Conservation (phyloP, 2,888 invertebrate species). For the Gymnocheta viridis region DNA sequence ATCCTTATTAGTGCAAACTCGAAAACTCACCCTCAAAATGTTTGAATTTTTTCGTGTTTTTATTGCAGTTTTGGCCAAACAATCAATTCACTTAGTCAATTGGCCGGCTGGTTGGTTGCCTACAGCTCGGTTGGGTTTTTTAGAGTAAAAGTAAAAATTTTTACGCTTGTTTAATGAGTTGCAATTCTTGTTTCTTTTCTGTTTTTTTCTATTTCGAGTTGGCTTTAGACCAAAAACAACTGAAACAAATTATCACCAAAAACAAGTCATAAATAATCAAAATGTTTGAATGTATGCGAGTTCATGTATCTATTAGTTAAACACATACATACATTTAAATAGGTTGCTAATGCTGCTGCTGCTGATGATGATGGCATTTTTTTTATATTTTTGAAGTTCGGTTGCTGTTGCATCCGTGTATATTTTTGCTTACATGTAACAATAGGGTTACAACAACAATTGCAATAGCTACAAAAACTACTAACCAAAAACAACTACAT, state of each 20-base stretch:
- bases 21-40: not conserved
- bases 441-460: constrained; percentile 53
- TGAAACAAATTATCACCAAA: constrained; percentile 64
- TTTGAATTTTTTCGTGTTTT: not conserved
- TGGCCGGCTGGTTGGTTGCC: constrained; percentile 31
- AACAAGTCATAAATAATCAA: constrained; percentile 69
- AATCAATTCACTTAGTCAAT: constrained; percentile 57
- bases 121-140: constrained; percentile 8
- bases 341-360: constrained; percentile 37
- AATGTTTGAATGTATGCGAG: constrained; percentile 42
- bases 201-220: constrained; percentile 15
- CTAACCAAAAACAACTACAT: constrained; percentile 23
- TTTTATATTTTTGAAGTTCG: constrained; percentile 5
- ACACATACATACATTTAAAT: constrained; percentile 4
- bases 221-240: constrained; percentile 59
- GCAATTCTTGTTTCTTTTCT: constrained; percentile 5
- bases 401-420: constrained; percentile 43
- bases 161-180: constrained; percentile 57
- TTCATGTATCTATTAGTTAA: constrained; percentile 27
- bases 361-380: not conserved
- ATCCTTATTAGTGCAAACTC: not conserved
- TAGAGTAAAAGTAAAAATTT: constrained; percentile 53
- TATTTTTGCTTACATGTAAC: constrained; percentile 59
- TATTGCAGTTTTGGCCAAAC: constrained; percentile 39
- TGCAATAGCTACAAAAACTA: not conserved